Conservation (phyloP, 2,113 vertebrate species). For the Nipponia nippon region DNA sequence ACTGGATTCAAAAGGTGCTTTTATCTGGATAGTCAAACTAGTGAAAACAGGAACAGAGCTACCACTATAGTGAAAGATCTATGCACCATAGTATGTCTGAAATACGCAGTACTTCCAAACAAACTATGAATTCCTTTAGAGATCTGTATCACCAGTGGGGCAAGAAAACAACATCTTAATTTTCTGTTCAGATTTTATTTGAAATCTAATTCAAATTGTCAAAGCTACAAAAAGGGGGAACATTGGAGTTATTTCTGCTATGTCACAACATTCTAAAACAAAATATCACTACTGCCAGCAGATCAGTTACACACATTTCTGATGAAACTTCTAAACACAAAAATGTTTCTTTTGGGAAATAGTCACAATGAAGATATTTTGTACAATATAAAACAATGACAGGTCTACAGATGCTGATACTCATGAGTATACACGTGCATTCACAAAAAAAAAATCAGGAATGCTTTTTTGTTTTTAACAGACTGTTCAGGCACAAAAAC, state of each 20-base stretch:
- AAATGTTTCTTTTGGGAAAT: slow-evolving; percentile 75
- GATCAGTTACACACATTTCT: slow-evolving; percentile 80
- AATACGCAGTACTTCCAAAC: slow-evolving; percentile 56
- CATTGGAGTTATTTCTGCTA: slow-evolving; percentile 77
- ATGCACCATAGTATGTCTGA: slow-evolving; percentile 43
- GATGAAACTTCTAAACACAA: slow-evolving; percentile 81
- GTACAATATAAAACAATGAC: slow-evolving; percentile 87
- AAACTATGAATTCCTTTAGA: slow-evolving; percentile 35
- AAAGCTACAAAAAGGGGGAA: slow-evolving; percentile 83
- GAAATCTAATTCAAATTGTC: slow-evolving; percentile 84
- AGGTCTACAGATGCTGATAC: slow-evolving; percentile 79
- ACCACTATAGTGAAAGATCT: neutral
- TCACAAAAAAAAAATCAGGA: slow-evolving; percentile 75
- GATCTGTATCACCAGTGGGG: slow-evolving; percentile 46
- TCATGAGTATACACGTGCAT: slow-evolving; percentile 82
- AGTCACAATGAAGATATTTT: slow-evolving; percentile 80
- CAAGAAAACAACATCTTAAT: slow-evolving; percentile 74
- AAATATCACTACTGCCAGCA: slow-evolving; percentile 81
- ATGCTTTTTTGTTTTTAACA: slow-evolving; percentile 80
- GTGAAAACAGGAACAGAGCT: neutral
- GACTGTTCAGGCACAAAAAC: slow-evolving; percentile 84
- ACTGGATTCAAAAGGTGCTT: slow-evolving; percentile 6
- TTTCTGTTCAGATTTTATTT: slow-evolving; percentile 86
- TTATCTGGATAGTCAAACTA: neutral
- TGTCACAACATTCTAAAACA: slow-evolving; percentile 83